Base-by-base conservation (phyloP, 2,113 vertebrate species). In the Brachirus orientalis region DNA sequence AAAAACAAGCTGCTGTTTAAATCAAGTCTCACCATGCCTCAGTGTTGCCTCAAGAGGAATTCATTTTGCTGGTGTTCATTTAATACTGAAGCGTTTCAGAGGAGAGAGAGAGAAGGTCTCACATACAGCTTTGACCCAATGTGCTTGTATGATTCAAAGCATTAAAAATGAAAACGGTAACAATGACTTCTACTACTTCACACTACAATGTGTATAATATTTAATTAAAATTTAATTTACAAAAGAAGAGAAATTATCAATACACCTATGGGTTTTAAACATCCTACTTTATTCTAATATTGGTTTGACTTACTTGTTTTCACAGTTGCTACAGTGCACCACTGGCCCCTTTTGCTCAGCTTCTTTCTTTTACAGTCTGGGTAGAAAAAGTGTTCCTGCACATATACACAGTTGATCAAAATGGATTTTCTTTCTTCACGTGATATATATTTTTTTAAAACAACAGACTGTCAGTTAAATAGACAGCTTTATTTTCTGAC, bases 221-320 rank as follows among this genome's bases (percentile, higher is more conserved):
- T 14, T 19, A 46, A 41, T 51, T 13, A 22, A 63, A 63, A n/a
- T n/a, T n/a, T n/a, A n/a, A 12, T 12, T 33, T n/a, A 44, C 16
- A 41, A 41, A 13, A 7, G 47, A 41, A 18, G 10, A 4, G 10
- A 14, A 47, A 17, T 36, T 14, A 46, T 57, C 36, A 19, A 51
- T 66, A 40, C 33, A 52, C 50, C 14, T 28, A 40, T 28, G 44
- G 37, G 44, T 41, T 62, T 65, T 71, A n/a, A 55, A 37, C 53
- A n/a, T n/a, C n/a, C n/a, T n/a, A n/a, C n/a, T n/a, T n/a, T n/a
- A n/a, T n/a, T n/a, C n/a, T n/a, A n/a, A n/a, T n/a, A n/a, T n/a
- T n/a, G n/a, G n/a, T n/a, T n/a, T 10, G 74, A n/a, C 22, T 53
- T 17, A 8, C 67, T 76, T 76, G 28, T 60, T 76, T 58, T 68